phyloP scores from a whole-genome alignment of 2,888 invertebrate species.

The Idaea dimidiata region DNA sequence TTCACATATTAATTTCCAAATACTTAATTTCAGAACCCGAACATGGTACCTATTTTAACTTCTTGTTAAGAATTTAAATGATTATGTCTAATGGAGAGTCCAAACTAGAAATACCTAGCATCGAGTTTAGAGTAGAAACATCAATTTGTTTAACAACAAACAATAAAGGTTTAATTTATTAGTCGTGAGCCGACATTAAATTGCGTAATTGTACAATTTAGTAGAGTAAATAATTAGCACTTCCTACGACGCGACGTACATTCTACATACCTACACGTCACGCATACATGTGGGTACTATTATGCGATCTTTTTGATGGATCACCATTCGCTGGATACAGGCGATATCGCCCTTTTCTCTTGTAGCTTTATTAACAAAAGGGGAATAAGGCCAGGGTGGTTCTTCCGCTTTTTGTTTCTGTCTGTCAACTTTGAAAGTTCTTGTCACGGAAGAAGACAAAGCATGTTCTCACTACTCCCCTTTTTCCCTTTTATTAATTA shows the following conservation, averaged over 20 bases:
- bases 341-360: background rate
- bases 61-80: background rate
- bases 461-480: too few species aligned
- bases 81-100: background rate
- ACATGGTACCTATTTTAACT: too few species aligned
- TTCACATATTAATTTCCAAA: too few species aligned
- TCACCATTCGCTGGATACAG: background rate
- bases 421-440: too few species aligned
- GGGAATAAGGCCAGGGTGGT: too few species aligned
- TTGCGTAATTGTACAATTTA: background rate
- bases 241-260: background rate
- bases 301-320: background rate
- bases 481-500: too few species aligned
- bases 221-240: background rate
- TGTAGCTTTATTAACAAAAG: too few species aligned
- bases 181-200: background rate
- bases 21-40: too few species aligned
- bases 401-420: too few species aligned
- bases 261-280: background rate
- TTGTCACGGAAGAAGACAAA: too few species aligned
- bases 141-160: slow-evolving; percentile 1
- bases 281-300: background rate
- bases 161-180: background rate
- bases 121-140: background rate
- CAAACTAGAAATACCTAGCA: background rate